Percentiles rank a stretch among this genome's conserved stretches.
phyloP scores from a whole-genome alignment of 2,888 invertebrate species.

The Tachina grossa region DNA sequence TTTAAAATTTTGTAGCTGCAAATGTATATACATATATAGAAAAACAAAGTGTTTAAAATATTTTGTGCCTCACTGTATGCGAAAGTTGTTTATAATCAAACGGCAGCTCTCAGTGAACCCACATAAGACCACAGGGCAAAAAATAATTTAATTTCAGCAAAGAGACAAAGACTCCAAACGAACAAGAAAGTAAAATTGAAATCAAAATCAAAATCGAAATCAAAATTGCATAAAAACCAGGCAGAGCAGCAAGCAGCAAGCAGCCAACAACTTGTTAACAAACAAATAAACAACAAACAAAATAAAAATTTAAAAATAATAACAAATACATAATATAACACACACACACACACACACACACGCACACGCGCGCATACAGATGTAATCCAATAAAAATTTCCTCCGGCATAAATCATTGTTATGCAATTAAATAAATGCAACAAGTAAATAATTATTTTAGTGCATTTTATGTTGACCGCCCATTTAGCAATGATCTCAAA shows the following conservation, averaged over 20 bases:
- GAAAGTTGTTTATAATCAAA: slow-evolving; percentile 16
- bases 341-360: background rate
- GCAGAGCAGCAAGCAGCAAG: slow-evolving; percentile 46
- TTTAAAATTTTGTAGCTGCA: too few relatives aligned
- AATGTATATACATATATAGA: too few relatives aligned
- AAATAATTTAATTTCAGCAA: slow-evolving; percentile 24
- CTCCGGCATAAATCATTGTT: slow-evolving; percentile 45
- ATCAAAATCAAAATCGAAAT: slow-evolving; percentile 23
- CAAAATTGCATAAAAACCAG: slow-evolving; percentile 62
- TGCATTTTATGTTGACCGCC: slow-evolving; percentile 1
- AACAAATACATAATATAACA: slow-evolving; percentile 16
- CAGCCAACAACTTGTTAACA: slow-evolving; percentile 43
- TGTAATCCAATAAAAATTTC: slow-evolving; percentile 8
- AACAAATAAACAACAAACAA: slow-evolving; percentile 2
- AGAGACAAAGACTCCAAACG: slow-evolving; percentile 17
- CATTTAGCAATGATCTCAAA: slow-evolving; percentile 57
- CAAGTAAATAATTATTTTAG: slow-evolving; percentile 34
- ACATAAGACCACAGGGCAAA: slow-evolving; percentile 41
- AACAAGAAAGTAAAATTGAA: slow-evolving; percentile 41
- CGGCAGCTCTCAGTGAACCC: slow-evolving; percentile 47
- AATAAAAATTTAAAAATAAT: slow-evolving; percentile 2
- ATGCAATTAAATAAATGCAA: slow-evolving; percentile 53
- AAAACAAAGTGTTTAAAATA: background rate
- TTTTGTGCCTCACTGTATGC: slow-evolving; percentile 21
- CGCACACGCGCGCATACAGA: too few relatives aligned